Conservation (phyloP, 2,113 vertebrate species). For the Sylvicapra grimmia region DNA sequence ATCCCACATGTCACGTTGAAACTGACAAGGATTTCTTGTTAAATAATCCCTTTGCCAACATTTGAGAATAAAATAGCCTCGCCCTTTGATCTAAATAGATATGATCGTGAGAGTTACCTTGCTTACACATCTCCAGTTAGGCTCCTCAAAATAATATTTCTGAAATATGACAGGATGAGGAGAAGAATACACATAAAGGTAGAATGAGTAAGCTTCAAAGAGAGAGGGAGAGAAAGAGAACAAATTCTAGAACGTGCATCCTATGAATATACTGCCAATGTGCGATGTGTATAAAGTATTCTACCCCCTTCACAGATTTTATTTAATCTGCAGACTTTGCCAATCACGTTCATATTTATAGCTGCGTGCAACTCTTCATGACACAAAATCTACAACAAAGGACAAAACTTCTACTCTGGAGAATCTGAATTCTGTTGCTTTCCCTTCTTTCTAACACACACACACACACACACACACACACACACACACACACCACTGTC, state of each 20-base stretch:
- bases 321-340: slow-evolving; percentile 48
- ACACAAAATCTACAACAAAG: slow-evolving; percentile 39
- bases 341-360: slow-evolving; percentile 27
- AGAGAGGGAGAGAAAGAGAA: slow-evolving; percentile 36
- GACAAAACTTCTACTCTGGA: neutral
- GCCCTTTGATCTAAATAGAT: slow-evolving; percentile 76
- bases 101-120: slow-evolving; percentile 69
- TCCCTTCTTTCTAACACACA: neutral
- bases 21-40: slow-evolving; percentile 75
- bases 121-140: slow-evolving; percentile 54
- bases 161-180: neutral
- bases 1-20: slow-evolving; percentile 73
- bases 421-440: neutral
- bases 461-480: neutral
- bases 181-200: slow-evolving; percentile 40
- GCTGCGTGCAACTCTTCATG: neutral
- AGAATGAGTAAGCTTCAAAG: neutral
- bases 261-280: slow-evolving; percentile 52
- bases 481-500: neutral
- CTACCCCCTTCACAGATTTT: slow-evolving; percentile 47
- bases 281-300: slow-evolving; percentile 32
- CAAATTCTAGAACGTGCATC: slow-evolving; percentile 51
- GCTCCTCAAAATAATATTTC: slow-evolving; percentile 53
- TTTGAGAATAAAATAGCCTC: slow-evolving; percentile 68
- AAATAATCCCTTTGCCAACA: slow-evolving; percentile 79